These are phyloP conservation scores for Girardia tigrina DNA, from an alignment of 2,888 invertebrate genomes.

Conservation along the genomic window DNA sequence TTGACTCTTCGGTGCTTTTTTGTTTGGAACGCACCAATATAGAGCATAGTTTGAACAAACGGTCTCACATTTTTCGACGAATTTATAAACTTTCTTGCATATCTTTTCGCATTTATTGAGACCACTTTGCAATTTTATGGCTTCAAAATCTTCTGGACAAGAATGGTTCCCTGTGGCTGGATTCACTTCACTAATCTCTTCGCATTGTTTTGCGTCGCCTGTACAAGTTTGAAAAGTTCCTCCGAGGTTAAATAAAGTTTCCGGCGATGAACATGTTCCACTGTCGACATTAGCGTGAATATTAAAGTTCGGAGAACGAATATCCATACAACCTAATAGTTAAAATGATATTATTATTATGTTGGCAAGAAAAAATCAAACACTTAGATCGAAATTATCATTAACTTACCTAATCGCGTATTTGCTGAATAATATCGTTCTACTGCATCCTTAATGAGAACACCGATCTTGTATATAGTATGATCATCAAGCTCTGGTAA, in stretches of 20 bases:
- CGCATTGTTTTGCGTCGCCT: background rate
- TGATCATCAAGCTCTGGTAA: slow-evolving; percentile 40
- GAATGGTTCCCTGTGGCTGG: background rate
- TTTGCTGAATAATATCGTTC: slow-evolving; percentile 40
- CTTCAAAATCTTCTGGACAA: background rate
- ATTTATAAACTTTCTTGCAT: no score
- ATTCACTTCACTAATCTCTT: background rate
- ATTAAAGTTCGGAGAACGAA: background rate
- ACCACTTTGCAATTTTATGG: background rate
- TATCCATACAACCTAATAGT: background rate
- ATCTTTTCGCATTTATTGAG: background rate
- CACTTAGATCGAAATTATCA: no score
- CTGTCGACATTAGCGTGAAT: background rate
- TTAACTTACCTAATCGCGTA: background rate
- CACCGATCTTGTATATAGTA: slow-evolving; percentile 38
- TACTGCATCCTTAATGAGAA: slow-evolving; percentile 39
- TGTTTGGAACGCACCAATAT: slow-evolving; percentile 42
- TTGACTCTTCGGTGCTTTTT: slow-evolving; percentile 37
- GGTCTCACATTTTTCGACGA: background rate
- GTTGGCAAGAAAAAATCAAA: no score
- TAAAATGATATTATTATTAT: no score
- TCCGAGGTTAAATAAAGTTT: background rate
- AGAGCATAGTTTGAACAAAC: slow-evolving; percentile 31
- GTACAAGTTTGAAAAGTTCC: background rate
- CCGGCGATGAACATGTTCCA: background rate